Conservation (phyloP, 2,113 vertebrate genomes). For the Dipodomys spectabilis region DNA sequence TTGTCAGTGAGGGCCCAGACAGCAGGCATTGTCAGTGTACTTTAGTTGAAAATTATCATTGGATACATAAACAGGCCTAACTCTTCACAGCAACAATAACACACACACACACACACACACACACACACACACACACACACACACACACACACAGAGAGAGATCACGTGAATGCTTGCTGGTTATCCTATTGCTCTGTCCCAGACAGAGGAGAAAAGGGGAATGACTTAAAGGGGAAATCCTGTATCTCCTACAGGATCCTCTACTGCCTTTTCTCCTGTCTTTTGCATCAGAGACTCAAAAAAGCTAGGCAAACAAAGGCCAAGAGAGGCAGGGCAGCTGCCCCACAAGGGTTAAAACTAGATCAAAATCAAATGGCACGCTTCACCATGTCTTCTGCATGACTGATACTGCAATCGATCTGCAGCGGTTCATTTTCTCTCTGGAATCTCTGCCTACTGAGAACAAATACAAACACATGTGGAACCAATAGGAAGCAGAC, state of each 20-base stretch:
- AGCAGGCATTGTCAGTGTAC: constrained; percentile 47
- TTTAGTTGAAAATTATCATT: constrained; percentile 75
- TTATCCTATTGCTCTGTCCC: constrained; percentile 59
- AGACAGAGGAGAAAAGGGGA: constrained; percentile 66
- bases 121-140: constrained; percentile 25
- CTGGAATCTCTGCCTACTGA: constrained; percentile 90
- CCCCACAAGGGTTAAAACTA: constrained; percentile 83
- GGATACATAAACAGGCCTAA: constrained; percentile 64
- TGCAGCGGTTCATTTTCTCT: constrained; percentile 89
- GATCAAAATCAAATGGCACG: constrained; percentile 81
- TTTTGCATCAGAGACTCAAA: not conserved
- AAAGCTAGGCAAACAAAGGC: constrained; percentile 20
- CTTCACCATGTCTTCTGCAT: constrained; percentile 88
- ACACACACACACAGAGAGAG: constrained; percentile 53
- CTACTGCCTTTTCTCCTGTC: constrained; percentile 23
- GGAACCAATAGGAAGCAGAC: constrained; percentile 92
- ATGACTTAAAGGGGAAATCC: constrained; percentile 72
- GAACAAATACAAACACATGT: constrained; percentile 92
- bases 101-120: constrained; percentile 45
- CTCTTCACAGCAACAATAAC: constrained; percentile 59
- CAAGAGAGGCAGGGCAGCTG: not conserved
- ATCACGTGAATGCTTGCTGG: constrained; percentile 63
- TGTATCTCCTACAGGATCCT: constrained; percentile 46
- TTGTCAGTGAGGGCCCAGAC: constrained; percentile 73
- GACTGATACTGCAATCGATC: constrained; percentile 90